A percentile compares a stretch with the other conserved stretches of the same genome.
Conservation (phyloP, 2,888 invertebrate genomes). For the Lepidochitona cinerea region DNA sequence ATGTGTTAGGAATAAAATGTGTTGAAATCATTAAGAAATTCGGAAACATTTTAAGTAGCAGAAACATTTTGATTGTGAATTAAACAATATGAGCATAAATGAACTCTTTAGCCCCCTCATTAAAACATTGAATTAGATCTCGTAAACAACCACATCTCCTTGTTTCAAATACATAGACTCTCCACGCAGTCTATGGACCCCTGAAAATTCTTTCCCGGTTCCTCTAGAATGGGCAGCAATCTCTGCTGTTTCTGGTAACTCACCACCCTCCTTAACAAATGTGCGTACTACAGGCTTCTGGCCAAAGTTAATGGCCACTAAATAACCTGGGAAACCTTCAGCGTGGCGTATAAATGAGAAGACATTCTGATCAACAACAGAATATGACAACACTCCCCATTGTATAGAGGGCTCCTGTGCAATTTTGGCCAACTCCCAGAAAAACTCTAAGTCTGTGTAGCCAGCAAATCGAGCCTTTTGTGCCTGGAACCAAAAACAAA, state of each 20-base stretch:
- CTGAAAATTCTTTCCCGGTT: background rate
- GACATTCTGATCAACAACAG: constrained; percentile 40
- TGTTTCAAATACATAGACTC: background rate
- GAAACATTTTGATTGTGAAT: too few relatives aligned
- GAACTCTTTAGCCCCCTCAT: background rate
- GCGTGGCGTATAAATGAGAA: constrained; percentile 61
- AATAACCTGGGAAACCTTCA: constrained; percentile 59
- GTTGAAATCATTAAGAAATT: too few relatives aligned
- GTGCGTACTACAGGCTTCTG: constrained; percentile 20
- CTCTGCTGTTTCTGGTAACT: constrained; percentile 32
- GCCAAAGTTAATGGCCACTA: constrained; percentile 64
- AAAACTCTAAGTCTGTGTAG: constrained; percentile 45
- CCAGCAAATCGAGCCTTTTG: constrained; percentile 47
- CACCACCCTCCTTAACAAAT: constrained; percentile 28
- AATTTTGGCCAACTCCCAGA: constrained; percentile 45
- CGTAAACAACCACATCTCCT: constrained; percentile 2
- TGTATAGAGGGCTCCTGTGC: constrained; percentile 61
- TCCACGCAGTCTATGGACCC: background rate
- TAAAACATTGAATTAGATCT: too few relatives aligned
- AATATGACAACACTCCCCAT: constrained; percentile 52
- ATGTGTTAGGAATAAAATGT: too few relatives aligned
- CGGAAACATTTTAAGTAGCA: too few relatives aligned
- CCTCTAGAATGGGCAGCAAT: constrained; percentile 45
- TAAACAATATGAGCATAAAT: background rate
- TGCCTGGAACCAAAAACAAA: constrained; percentile 37